These are phyloP conservation scores for Melanotaenia maccullochi DNA, from an alignment of 2,797 vertebrate species.

Conservation along the genomic window DNA sequence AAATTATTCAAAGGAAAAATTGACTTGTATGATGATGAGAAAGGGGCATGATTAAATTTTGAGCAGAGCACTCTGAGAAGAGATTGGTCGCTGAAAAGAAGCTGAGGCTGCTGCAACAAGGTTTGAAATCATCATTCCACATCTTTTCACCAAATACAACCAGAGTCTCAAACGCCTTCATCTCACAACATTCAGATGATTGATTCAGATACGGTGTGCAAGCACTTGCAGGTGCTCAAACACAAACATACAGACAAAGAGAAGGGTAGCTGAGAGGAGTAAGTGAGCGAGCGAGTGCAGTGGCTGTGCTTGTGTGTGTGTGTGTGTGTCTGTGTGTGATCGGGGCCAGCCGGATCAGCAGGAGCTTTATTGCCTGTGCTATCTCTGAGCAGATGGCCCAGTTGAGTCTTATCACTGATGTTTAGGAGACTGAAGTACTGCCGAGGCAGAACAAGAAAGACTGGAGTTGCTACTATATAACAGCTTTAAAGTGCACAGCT, in stretches of 20 bases:
- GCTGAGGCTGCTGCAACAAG: not conserved
- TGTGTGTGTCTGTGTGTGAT: constrained; percentile 31
- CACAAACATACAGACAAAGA: constrained; percentile 11
- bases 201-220: constrained; percentile 6
- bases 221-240: constrained; percentile 9
- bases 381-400: constrained; percentile 69
- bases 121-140: constrained; percentile 10
- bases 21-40: not conserved
- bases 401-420: constrained; percentile 72
- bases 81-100: not conserved
- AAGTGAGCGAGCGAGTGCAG: not conserved
- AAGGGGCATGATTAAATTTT: not conserved
- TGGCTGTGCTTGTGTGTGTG: constrained; percentile 15
- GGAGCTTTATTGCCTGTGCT: constrained; percentile 53
- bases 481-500: constrained; percentile 44
- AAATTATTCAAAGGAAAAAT: not conserved
- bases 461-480: constrained; percentile 43
- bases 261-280: constrained; percentile 18
- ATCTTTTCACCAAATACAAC: constrained; percentile 21
- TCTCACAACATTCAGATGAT: constrained; percentile 16
- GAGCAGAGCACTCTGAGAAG: not conserved
- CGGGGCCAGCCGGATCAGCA: constrained; percentile 50
- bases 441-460: constrained; percentile 49
- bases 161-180: constrained; percentile 7
- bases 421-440: constrained; percentile 66